Conservation (phyloP, 1,140 invertebrate species). For the Drosophila takahashii region DNA sequence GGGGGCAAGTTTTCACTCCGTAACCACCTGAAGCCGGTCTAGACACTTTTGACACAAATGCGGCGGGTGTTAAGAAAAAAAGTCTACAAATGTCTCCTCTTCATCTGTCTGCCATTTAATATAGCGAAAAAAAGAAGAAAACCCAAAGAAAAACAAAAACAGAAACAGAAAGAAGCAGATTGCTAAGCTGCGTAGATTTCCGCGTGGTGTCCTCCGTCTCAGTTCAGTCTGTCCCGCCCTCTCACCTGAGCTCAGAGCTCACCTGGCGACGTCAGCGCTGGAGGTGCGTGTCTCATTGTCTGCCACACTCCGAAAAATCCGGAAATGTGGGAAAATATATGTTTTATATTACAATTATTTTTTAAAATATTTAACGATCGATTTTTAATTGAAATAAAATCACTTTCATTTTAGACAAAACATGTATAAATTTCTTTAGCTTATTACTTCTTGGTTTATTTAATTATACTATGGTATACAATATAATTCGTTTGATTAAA, state of each 20-base stretch:
- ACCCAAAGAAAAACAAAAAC: constrained; percentile 37
- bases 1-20: constrained; percentile 44
- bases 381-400: too few relatives aligned
- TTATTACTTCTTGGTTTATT: too few relatives aligned
- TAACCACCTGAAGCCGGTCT: constrained; percentile 61
- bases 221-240: constrained; percentile 25
- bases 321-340: neutral
- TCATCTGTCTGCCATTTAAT: constrained; percentile 70
- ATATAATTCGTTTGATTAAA: too few relatives aligned
- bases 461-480: too few relatives aligned
- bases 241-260: constrained; percentile 3
- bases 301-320: constrained; percentile 23
- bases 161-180: constrained; percentile 65
- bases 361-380: neutral
- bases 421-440: too few relatives aligned
- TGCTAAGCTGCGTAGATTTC: constrained; percentile 81
- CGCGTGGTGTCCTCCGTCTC: constrained; percentile 45
- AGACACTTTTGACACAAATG: constrained; percentile 82
- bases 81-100: constrained; percentile 54
- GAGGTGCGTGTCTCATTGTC: constrained; percentile 76
- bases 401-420: too few relatives aligned
- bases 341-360: neutral
- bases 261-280: constrained; percentile 32
- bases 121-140: constrained; percentile 33
- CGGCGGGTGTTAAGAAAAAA: constrained; percentile 60